Base-by-base conservation (phyloP, 2,888 invertebrate species). In the Yponomeuta plumbellus region DNA sequence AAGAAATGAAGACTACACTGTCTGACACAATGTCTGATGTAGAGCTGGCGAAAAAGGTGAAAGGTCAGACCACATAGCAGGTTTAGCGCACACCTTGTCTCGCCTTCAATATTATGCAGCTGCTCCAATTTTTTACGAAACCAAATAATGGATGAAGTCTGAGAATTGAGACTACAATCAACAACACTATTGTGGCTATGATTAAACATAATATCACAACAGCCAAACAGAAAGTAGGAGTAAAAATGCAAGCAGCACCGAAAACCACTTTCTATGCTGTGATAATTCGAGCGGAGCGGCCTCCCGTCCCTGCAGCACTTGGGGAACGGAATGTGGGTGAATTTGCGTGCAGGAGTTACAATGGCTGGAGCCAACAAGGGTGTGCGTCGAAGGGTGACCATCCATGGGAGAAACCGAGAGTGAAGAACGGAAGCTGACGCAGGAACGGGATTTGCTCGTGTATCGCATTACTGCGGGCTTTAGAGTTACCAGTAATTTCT, bases 401-500 rank as follows among this genome's bases (percentile, higher is more conserved):
- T 71, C 71, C 76, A 78, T 81, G 81, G 79, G 84, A 83, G 82
- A 88, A 88, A 88, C 73, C 73, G 86, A 89, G 86, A 88, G 90
- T 90, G 26, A 20, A 11, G 11, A 39, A 26, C 58, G 40, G 21
- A 39, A 17, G 26, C 61, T 23, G 34, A 17, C 34, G 23, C 58
- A 58, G 58, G n/a, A 52, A 52, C 44, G 44, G 44, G 44, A 17
- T 52, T 17, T 13, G 44, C 44, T 52, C 3, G 17, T 5, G 44
- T 52, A 4, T 52, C 44, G 1, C 44, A 5, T 17, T 52, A 52
- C 44, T 52, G 44, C 17, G 44, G 17, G 13, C 17, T 52, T 52
- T 52, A 52, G 44, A 17, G 17, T 13, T 52, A 17, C 44, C 4
- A 13, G 17, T 52, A 3, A 52, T 52, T 6, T 52, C 17, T 52